Evolutionary conservation across 2,797 vertebrate species (phyloP), one percentile per base, ranked within the genome.

Genomic region (Rhinella marina): DNA sequence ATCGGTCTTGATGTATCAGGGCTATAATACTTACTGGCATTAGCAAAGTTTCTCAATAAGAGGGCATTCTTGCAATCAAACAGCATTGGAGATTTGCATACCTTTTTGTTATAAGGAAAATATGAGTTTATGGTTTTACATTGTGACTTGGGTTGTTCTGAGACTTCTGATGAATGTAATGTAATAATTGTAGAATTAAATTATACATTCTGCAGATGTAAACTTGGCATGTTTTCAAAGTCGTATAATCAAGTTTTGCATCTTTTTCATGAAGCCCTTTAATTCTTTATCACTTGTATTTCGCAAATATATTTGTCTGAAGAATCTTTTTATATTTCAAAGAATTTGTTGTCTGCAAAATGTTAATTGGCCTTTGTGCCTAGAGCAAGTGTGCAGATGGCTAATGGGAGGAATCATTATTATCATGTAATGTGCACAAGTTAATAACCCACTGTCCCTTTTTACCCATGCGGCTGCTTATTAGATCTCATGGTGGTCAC

Each of bases 341-440:
- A 59, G 41, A 85, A 81, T 75, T 85, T 62, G 62, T 56, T 56
- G 77, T 85, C 82, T 85, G 78, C 76, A 57, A 85, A 41, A 85
- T 70, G 76, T n/a, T 85, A 88, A 88, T 88, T 88, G 87, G 87
- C 68, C 82, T 88, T 88, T 85, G 81, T 84, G 87, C 83, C 87
- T 80, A 73, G 83, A 85, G 87, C 79, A 81, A 85, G n/a, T 81
- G 87, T 84, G 77, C 87, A 88, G 87, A 88, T 88, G 87, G 87
- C 82, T 85, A 85, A 88, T 88, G 64, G 87, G 68, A 66, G 64
- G 64, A 57, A 81, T 66, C 77, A 85, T 85, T 88, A 88, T 85
- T 81, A 85, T 81, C 82, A 73, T 81, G 82, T 85, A 88, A 84
- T 48, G 75, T 88, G 87, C 75, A 72, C 82, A 84, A 88, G 73